A percentile compares a stretch with the other conserved stretches of the same genome.
phyloP scores from a whole-genome alignment of 2,888 invertebrate genomes.

The Synergus japonicus region DNA sequence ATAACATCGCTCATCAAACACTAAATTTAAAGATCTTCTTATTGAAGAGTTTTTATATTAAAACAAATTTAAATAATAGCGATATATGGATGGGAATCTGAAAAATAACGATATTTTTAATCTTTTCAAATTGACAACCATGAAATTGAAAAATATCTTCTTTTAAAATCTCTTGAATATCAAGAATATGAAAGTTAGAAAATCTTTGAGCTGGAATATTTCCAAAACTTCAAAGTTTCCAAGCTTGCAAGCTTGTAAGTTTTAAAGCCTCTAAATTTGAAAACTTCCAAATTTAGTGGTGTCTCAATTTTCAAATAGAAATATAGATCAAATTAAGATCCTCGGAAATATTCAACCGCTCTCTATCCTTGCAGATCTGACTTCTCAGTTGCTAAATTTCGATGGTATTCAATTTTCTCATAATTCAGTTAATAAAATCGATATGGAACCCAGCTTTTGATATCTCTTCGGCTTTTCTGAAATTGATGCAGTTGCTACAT shows the following conservation, averaged over 20 bases:
- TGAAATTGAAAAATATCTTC: neutral
- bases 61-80: neutral
- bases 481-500: conserved; percentile 66
- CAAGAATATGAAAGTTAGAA: neutral
- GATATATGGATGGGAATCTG: neutral
- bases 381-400: too few relatives aligned
- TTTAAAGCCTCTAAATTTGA: neutral
- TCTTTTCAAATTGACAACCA: neutral
- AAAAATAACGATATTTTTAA: neutral
- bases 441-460: neutral
- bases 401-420: neutral
- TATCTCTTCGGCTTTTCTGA: conserved; percentile 55
- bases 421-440: neutral
- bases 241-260: neutral
- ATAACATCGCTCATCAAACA: too few relatives aligned
- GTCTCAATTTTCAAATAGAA: neutral
- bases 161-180: conserved; percentile 1
- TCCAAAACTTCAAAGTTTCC: neutral
- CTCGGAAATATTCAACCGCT: neutral
- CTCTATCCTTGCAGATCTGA: too few relatives aligned
- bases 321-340: neutral
- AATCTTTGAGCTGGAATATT: neutral
- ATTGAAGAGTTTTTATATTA: neutral
- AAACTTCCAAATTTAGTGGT: neutral
- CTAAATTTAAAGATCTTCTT: too few relatives aligned